Percentiles rank a stretch among this genome's conserved stretches.
phyloP scores from a whole-genome alignment of 2,888 invertebrate genomes.

The Pharmacophagus antenor region DNA sequence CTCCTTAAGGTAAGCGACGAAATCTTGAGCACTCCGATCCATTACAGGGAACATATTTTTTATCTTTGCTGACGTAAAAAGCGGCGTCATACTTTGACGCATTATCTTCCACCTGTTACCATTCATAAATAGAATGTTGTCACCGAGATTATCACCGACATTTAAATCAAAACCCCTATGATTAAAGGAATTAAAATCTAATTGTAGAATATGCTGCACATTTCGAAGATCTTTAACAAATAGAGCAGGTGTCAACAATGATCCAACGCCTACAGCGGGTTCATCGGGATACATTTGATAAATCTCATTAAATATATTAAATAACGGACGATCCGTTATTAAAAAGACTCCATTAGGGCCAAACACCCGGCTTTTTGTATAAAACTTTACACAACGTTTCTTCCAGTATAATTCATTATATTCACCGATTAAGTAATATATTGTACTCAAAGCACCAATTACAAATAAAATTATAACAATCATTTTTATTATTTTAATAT shows the following conservation, averaged over 20 bases:
- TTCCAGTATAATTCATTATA: constrained; percentile 27
- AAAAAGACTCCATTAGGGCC: constrained; percentile 14
- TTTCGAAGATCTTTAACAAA: constrained; percentile 15
- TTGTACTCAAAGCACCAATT: constrained; percentile 11
- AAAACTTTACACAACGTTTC: constrained; percentile 17
- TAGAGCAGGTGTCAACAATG: constrained; percentile 9
- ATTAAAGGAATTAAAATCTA: constrained; percentile 18
- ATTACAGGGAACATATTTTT: constrained; percentile 49
- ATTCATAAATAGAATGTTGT: constrained; percentile 35
- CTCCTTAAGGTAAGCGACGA: constrained; percentile 40
- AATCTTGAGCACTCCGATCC: constrained; percentile 44
- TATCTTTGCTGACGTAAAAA: constrained; percentile 45
- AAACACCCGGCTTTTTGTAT: constrained; percentile 12
- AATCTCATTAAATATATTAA: constrained; percentile 14
- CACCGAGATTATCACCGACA: constrained; percentile 28
- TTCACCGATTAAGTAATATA: constrained; percentile 29
- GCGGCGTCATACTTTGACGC: constrained; percentile 39
- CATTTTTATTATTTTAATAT: constrained; percentile 6
- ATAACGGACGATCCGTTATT: constrained; percentile 3
- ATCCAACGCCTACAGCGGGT: constrained; percentile 13
- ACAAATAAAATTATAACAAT: constrained; percentile 38
- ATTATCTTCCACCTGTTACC: constrained; percentile 39
- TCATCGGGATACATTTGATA: constrained; percentile 21
- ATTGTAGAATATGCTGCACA: constrained; percentile 11
- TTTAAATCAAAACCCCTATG: constrained; percentile 19